phyloP scores from a whole-genome alignment of 2,113 vertebrate genomes.

The Mormyrus lacerda region DNA sequence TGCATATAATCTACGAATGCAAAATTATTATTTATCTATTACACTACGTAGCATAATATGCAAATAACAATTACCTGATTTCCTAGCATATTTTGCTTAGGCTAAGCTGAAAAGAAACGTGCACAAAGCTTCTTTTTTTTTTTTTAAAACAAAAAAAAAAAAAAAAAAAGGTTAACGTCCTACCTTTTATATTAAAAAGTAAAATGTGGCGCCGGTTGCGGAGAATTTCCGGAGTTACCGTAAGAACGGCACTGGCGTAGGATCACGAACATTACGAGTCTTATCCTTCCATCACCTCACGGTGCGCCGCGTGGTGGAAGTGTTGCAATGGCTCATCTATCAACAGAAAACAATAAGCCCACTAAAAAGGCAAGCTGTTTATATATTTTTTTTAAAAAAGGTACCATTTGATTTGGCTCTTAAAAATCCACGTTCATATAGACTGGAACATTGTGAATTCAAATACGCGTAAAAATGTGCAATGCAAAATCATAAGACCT shows the following conservation, averaged over 20 bases:
- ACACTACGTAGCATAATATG: background rate
- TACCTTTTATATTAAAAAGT: too few relatives aligned
- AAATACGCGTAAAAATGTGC: background rate
- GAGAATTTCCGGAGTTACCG: background rate
- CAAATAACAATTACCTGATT: background rate
- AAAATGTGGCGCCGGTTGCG: background rate
- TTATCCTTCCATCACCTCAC: background rate
- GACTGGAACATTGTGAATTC: background rate
- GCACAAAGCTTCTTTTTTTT: background rate
- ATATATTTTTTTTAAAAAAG: background rate
- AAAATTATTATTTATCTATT: background rate
- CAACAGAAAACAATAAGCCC: background rate
- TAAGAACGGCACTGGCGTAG: background rate
- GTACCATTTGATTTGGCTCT: background rate
- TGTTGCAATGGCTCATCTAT: background rate
- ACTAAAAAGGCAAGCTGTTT: background rate
- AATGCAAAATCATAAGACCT: too few relatives aligned
- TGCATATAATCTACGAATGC: background rate
- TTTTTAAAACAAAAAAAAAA: too few relatives aligned
- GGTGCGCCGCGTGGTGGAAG: background rate
- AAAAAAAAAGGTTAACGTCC: too few relatives aligned
- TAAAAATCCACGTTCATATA: background rate
- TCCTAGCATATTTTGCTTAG: background rate
- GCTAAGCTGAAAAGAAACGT: background rate
- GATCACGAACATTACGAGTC: background rate